Percentiles rank a stretch among this genome's conserved stretches.
phyloP scores from a whole-genome alignment of 2,888 invertebrate species.

The Chrysolina haemoptera region DNA sequence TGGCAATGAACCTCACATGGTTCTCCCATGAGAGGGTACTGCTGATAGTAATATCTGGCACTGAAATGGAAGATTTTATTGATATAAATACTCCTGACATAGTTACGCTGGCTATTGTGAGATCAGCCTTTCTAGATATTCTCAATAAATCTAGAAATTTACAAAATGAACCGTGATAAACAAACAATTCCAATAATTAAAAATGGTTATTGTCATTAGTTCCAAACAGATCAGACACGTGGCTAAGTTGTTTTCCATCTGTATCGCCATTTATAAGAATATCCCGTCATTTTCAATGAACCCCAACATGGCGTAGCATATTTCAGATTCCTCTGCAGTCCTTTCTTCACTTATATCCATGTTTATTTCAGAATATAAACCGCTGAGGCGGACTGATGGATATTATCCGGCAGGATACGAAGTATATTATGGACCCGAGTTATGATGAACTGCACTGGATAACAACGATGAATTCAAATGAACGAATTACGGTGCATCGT shows the following conservation, averaged over 20 bases:
- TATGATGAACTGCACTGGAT: slow-evolving; percentile 61
- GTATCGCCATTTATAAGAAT: neutral
- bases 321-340: slow-evolving; percentile 61
- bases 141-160: no score
- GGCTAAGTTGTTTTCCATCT: neutral
- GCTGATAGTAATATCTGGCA: no score
- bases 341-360: slow-evolving; percentile 63
- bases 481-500: slow-evolving; percentile 53
- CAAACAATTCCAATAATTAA: no score
- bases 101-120: no score
- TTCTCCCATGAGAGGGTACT: no score
- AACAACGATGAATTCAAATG: slow-evolving; percentile 60
- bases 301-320: slow-evolving; percentile 55
- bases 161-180: no score
- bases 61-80: no score
- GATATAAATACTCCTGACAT: no score
- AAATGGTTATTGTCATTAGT: no score
- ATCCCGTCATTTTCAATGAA: slow-evolving; percentile 18
- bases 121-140: no score
- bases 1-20: no score
- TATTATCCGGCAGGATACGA: slow-evolving; percentile 35
- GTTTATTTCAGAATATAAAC: slow-evolving; percentile 61
- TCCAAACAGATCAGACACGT: neutral
- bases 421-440: slow-evolving; percentile 61
- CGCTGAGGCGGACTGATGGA: slow-evolving; percentile 41